Percentiles rank a stretch among this genome's conserved stretches.
These are phyloP conservation scores for Microplitis deprimator DNA, from an alignment of 2,888 invertebrate species.

Conservation along the genomic window DNA sequence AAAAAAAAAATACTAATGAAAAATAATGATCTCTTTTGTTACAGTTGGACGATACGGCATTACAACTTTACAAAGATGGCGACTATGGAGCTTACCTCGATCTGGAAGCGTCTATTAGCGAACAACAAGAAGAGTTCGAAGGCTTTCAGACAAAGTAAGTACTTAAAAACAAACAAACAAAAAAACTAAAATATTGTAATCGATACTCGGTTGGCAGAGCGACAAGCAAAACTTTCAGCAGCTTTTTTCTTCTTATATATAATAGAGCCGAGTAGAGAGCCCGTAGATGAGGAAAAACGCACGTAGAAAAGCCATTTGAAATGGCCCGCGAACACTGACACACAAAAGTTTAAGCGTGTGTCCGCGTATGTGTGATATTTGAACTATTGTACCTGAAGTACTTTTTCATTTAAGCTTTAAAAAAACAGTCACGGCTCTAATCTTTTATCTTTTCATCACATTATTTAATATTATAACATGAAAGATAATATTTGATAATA, in stretches of 20 bases:
- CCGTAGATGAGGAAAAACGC: slow-evolving; percentile 36
- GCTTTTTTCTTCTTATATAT: slow-evolving; percentile 11
- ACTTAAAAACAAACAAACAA: slow-evolving; percentile 12
- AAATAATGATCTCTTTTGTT: slow-evolving; percentile 65
- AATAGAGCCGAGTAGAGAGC: slow-evolving; percentile 11
- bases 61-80: slow-evolving; percentile 97
- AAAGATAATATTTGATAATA: not conserved
- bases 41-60: slow-evolving; percentile 96
- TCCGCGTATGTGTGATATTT: not conserved
- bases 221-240: slow-evolving; percentile 28
- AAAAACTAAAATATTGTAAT: slow-evolving; percentile 30
- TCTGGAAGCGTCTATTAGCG: slow-evolving; percentile 94
- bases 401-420: slow-evolving; percentile 26
- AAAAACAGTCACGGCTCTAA: not conserved
- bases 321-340: slow-evolving; percentile 38
- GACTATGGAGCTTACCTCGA: slow-evolving; percentile 98
- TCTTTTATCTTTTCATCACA: not conserved
- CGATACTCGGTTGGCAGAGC: slow-evolving; percentile 38
- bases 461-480: not conserved
- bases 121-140: slow-evolving; percentile 98
- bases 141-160: slow-evolving; percentile 94
- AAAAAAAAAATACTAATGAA: slow-evolving; percentile 43
- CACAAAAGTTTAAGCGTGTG: not conserved
- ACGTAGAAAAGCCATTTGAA: slow-evolving; percentile 53
- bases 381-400: not conserved